A percentile compares a stretch with the other conserved stretches of the same genome.
These are phyloP conservation scores for Lithodes maja DNA, from an alignment of 2,888 invertebrate genomes.

Conservation along the genomic window DNA sequence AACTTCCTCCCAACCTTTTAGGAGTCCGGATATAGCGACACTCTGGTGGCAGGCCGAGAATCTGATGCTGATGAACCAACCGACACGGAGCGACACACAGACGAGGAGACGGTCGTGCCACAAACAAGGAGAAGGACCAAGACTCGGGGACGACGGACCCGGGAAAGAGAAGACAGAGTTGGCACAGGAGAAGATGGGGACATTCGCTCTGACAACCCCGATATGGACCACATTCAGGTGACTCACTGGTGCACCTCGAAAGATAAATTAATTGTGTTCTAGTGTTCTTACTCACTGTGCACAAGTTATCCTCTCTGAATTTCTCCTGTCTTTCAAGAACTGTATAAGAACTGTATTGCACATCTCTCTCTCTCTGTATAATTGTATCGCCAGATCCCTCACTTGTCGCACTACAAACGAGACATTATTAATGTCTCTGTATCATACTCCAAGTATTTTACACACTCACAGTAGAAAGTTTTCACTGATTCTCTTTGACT, in stretches of 20 bases:
- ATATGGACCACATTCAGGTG: constrained; percentile 8
- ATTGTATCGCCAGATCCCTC: too few species aligned
- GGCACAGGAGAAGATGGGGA: constrained; percentile 26
- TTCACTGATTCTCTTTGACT: too few species aligned
- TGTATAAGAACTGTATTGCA: not conserved
- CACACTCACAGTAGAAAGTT: too few species aligned
- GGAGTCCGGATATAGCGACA: constrained; percentile 59
- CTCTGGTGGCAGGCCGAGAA: constrained; percentile 40
- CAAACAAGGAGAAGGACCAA: constrained; percentile 36
- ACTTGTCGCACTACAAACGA: too few species aligned
- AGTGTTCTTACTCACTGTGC: not conserved
- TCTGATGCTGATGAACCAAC: constrained; percentile 58
- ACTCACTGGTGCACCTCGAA: not conserved
- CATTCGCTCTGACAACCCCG: not conserved
- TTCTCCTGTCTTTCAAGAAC: not conserved
- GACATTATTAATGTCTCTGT: too few species aligned
- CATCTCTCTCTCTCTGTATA: too few species aligned
- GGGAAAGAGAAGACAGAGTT: constrained; percentile 21
- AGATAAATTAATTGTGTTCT: not conserved
- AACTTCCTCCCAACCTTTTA: not conserved
- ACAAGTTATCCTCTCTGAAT: not conserved
- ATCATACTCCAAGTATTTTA: too few species aligned
- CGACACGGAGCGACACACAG: constrained; percentile 58
- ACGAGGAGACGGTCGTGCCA: constrained; percentile 34
- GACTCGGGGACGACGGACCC: constrained; percentile 20